Percentiles rank a stretch among this genome's conserved stretches.
Conservation (phyloP, 2,888 invertebrate species). For the Anthrax anthrax region DNA sequence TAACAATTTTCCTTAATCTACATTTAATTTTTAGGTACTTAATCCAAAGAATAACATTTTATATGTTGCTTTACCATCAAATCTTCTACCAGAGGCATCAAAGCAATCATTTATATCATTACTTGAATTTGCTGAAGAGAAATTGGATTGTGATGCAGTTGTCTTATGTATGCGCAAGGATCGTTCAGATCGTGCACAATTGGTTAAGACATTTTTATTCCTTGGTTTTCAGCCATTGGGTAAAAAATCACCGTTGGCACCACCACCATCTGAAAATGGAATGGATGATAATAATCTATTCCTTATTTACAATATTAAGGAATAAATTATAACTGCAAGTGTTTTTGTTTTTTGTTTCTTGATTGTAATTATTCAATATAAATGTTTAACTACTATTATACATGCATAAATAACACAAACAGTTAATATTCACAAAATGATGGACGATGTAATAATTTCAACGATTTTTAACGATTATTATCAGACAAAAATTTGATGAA, state of each 20-base stretch:
- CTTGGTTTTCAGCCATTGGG: constrained; percentile 83
- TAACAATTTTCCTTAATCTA: too few species aligned
- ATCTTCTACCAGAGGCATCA: constrained; percentile 77
- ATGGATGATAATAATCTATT: constrained; percentile 44
- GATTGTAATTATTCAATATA: too few species aligned
- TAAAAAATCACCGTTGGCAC: constrained; percentile 64
- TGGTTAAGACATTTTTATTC: constrained; percentile 93
- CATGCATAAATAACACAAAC: too few species aligned
- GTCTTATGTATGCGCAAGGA: constrained; percentile 67
- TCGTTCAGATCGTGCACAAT: constrained; percentile 66
- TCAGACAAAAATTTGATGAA: too few species aligned
- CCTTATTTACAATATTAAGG: constrained; percentile 34
- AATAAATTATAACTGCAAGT: constrained; percentile 18
- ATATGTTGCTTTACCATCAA: constrained; percentile 78
- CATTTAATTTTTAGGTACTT: constrained; percentile 19
- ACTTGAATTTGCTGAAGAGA: constrained; percentile 91
- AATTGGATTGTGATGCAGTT: constrained; percentile 67
- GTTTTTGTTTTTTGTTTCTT: not conserved
- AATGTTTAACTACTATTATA: too few species aligned
- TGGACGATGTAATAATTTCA: too few species aligned
- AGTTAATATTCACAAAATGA: too few species aligned
- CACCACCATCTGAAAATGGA: constrained; percentile 36
- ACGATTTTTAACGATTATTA: too few species aligned
- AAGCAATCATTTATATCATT: constrained; percentile 90
- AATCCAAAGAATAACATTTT: constrained; percentile 49